Evolutionary conservation across 2,888 invertebrate genomes (phyloP), one percentile per base, ranked within the genome.

Genomic region (Malacosoma neustria): DNA sequence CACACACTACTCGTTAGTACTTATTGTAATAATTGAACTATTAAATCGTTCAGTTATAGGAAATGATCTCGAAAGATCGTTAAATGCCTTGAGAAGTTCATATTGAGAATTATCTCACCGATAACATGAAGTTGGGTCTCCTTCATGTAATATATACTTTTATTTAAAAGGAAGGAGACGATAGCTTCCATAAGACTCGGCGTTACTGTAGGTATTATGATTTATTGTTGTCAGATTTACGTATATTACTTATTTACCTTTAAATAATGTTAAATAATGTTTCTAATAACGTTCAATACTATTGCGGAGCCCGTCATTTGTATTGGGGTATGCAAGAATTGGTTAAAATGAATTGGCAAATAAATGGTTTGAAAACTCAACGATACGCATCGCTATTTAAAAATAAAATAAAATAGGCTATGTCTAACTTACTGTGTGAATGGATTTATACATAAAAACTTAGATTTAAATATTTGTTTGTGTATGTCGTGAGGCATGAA

Each of bases 371-470:
- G 82, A 84, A 85, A 76, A 80, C 76, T 79, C 84, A 82, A 82
- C 77, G 84, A 80, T 81, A 77, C 68, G 64, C 56, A 61, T 63
- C 69, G 70, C 66, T 66, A 64, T 72, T 61, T 59, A 72, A 58
- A 7, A 7, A 22, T 22, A 74, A 75, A 61, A 63, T 64, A 61
- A 67, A 65, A 67, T 82, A 85, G 81, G 79, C 77, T 82, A 82
- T 76, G 73, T 82, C 67, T 74, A 77, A 74, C 73, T 68, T 76
- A 80, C 71, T 71, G 82, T 75, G 77, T 81, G 82, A 75, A 74
- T 82, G 84, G 84, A 84, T 84, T 85, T 85, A 81, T 85, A 81
- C 71, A 77, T 77, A 70, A 72, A 72, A 63, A 62, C 53, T 57
- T 77, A 76, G 72, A 61, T 74, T 77, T 74, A 58, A 72, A 72